phyloP scores from a whole-genome alignment of 2,888 invertebrate species.

The Mycogona germanica region DNA sequence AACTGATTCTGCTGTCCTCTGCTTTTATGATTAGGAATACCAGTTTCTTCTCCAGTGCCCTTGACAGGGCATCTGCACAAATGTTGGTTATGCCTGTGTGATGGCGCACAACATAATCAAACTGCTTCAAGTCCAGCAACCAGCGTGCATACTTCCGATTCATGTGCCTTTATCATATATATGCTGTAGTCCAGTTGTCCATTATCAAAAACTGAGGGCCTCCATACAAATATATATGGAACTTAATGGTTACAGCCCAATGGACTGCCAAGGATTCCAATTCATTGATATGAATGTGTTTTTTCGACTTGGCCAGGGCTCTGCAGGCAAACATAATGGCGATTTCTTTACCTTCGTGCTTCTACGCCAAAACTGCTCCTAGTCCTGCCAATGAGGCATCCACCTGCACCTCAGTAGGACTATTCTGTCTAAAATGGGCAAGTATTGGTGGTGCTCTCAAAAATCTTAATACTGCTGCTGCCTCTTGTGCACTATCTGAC shows the following conservation, averaged over 20 bases:
- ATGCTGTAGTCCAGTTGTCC: constrained; percentile 1
- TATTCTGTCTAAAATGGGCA: neutral
- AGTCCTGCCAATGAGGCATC: constrained; percentile 10
- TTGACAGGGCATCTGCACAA: constrained; percentile 2
- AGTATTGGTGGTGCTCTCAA: neutral
- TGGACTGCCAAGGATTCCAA: constrained; percentile 4
- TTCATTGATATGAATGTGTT: constrained; percentile 2
- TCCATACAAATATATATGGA: neutral
- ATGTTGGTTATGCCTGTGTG: constrained; percentile 1
- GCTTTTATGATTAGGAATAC: too few relatives aligned
- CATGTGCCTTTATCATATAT: neutral
- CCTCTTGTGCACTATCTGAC: neutral
- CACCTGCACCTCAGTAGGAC: neutral
- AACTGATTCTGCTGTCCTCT: too few relatives aligned
- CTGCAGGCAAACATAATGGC: constrained; percentile 5
- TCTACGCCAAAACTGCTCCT: constrained; percentile 5
- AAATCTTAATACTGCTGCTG: too few relatives aligned
- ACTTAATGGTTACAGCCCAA: constrained; percentile 11
- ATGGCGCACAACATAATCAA: constrained; percentile 2
- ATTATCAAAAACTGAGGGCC: neutral
- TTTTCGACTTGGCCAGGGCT: neutral
- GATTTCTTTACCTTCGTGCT: neutral
- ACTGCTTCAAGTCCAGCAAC: neutral
- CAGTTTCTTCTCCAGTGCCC: neutral
- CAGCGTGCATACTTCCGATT: constrained; percentile 11